These are phyloP conservation scores for Boulengeromyrus knoepffleri DNA, from an alignment of 2,113 vertebrate species.

Conservation along the genomic window DNA sequence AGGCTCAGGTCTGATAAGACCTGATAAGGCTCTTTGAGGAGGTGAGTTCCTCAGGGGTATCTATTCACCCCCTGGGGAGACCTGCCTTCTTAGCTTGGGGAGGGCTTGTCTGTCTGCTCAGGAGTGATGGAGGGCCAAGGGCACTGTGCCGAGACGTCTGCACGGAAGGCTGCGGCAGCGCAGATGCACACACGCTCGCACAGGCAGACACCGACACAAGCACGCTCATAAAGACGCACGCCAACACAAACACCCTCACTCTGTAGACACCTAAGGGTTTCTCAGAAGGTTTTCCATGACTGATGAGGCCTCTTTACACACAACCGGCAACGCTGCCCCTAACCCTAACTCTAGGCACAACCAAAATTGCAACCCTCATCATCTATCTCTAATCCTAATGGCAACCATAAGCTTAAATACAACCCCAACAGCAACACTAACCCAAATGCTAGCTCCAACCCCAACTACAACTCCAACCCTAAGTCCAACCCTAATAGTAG, in stretches of 20 bases:
- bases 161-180: not conserved
- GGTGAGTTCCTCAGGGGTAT: not conserved
- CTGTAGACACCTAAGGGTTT: not conserved
- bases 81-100: not conserved
- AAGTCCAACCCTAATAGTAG: not conserved
- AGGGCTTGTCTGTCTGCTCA: not conserved
- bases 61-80: not conserved
- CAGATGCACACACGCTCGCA: not conserved
- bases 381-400: not conserved
- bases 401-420: not conserved
- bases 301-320: not conserved
- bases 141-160: not conserved
- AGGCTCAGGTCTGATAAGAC: not conserved
- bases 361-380: not conserved
- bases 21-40: not conserved
- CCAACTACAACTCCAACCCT: not conserved
- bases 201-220: constrained; percentile 6
- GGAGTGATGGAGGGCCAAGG: not conserved
- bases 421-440: not conserved
- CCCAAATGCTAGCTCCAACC: no score
- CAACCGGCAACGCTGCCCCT: not conserved
- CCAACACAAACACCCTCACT: not conserved
- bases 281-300: not conserved
- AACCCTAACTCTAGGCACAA: not conserved
- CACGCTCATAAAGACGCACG: not conserved